Base-by-base conservation (phyloP, 2,113 vertebrate genomes). In the Taurulus bubalis region DNA sequence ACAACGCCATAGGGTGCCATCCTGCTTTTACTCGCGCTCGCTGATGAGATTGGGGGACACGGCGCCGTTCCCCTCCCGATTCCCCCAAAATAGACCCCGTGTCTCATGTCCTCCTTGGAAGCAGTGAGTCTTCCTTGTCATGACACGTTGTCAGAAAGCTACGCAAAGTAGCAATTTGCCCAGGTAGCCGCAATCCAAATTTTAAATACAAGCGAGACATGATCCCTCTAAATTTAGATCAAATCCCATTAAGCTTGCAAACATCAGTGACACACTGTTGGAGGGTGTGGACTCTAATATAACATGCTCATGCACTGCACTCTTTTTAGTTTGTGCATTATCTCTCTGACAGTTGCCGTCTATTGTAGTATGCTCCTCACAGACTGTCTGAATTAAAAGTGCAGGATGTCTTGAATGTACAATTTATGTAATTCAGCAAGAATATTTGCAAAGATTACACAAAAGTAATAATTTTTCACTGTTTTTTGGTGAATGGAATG, bases 171-270 rank as follows among this genome's bases (percentile, higher is more conserved):
- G 87, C 89, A 94, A 94, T 96, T 96, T 95, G 86, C 90, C 71
- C 79, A 94, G 90, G 90, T 90, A 92, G 74, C 65, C 92, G 71
- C 83, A 78, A 87, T 87, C 89, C 67, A 87, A 83, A 92, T 91
- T 86, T 87, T 74, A 93, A 94, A 93, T 85, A 87, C 75, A 70
- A 85, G 86, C 53, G 42, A 86, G 89, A 89, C 90, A 65, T 67
- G 90, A 93, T 88, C 81, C 77, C 47, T 82, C 90, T 92, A 93
- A 93, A 94, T 94, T 93, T 95, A 94, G 90, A 94, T 90, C 80
- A 90, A 94, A 95, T 93, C 91, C 88, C 85, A 90, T 94, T 94
- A 94, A 90, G 88, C 90, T 83, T 86, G 87, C 82, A 87, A 87
- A 91, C 88, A 85, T 87, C 77, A 78, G 72, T 88, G 88, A 86